These are phyloP conservation scores for Desmophyllum pertusum DNA, from an alignment of 92 coral and sea anemone species.

Conservation along the genomic window DNA sequence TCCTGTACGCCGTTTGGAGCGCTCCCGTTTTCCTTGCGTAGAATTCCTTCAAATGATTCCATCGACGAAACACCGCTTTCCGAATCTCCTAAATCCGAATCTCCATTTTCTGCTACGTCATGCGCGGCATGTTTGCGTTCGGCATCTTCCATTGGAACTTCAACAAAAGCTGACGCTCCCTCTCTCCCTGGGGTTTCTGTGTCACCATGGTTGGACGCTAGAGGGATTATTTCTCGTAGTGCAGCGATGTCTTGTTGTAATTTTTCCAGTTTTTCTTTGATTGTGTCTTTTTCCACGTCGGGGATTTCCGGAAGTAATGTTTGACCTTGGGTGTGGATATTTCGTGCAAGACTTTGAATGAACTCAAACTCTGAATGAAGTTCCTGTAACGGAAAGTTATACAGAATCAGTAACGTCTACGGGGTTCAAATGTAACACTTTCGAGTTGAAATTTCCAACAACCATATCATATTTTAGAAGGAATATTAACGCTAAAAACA, in stretches of 20 bases:
- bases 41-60: conserved; percentile 84
- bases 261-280: conserved; percentile 55
- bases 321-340: conserved; percentile 50
- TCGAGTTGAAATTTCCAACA: neutral
- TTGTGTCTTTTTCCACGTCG: conserved; percentile 47
- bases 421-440: neutral
- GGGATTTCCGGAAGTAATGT: conserved; percentile 52
- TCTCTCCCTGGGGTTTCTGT: neutral
- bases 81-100: conserved; percentile 80
- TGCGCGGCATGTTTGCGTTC: conserved; percentile 1
- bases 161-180: conserved; percentile 17
- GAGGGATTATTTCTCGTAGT: neutral
- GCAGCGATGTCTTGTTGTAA: conserved; percentile 44
- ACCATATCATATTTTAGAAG: too few species aligned
- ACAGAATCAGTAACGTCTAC: neutral
- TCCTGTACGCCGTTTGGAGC: conserved; percentile 27
- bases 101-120: conserved; percentile 43
- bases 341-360: conserved; percentile 60
- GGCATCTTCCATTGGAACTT: neutral
- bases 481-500: too few species aligned
- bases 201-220: neutral
- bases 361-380: conserved; percentile 72
- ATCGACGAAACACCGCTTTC: conserved; percentile 93
- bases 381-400: conserved; percentile 47
- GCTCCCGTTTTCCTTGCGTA: conserved; percentile 55